These are phyloP conservation scores for Spisula subtruncata DNA, from an alignment of 2,888 invertebrate species.

Conservation along the genomic window DNA sequence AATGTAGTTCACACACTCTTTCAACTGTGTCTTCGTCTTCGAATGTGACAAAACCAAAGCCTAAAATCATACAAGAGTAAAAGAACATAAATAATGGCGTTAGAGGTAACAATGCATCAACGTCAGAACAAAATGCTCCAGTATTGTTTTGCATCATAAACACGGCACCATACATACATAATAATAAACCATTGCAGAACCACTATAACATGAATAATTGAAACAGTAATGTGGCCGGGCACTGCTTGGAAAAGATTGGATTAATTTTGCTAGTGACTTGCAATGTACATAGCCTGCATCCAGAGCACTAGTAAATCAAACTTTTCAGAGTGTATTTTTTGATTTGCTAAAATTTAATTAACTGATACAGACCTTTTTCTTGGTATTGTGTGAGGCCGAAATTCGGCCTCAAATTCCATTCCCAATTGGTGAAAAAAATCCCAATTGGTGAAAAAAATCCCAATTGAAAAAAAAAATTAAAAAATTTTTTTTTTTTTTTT, in stretches of 20 bases:
- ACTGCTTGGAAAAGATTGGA: not conserved
- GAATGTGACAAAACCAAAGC: conserved; percentile 99
- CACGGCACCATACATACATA: not conserved
- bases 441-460: no score
- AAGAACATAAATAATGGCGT: not conserved
- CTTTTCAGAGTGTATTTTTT: not conserved
- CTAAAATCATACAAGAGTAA: conserved; percentile 89
- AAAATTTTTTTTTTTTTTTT: no score
- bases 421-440: no score
- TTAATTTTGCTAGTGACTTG: no score
- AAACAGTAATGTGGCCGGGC: not conserved
- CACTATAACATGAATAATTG: not conserved
- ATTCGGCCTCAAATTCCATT: no score
- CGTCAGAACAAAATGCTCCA: not conserved
- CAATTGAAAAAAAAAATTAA: no score
- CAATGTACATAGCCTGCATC: not conserved
- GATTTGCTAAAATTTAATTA: no score
- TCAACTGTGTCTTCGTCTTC: conserved; percentile 99
- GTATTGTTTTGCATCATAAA: not conserved
- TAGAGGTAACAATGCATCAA: not conserved
- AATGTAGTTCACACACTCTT: conserved; percentile 99
- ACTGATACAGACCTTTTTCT: no score
- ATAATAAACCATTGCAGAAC: conserved; percentile 11
- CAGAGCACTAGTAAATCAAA: not conserved
- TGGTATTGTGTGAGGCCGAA: no score